Evolutionary conservation across 2,113 vertebrate genomes (phyloP).

Genomic region (Gymnorhina tibicen): DNA sequence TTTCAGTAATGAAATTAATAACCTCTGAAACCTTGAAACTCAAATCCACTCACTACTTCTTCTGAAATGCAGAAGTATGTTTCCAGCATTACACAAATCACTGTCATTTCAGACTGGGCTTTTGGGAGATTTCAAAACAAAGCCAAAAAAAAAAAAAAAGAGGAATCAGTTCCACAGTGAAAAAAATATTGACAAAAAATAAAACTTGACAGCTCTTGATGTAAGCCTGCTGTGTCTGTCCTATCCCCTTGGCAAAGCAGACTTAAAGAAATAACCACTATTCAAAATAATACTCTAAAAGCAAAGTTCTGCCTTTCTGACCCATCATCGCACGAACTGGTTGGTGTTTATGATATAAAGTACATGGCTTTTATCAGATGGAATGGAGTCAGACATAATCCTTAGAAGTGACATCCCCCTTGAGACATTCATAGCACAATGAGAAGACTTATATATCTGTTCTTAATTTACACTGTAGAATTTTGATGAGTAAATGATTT

Average conservation of each 20-base stretch:
- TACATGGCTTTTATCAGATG: not conserved
- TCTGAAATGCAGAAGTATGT: constrained; percentile 17
- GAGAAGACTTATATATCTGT: not conserved
- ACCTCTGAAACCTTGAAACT: not conserved
- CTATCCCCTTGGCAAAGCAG: not conserved
- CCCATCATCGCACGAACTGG: not conserved
- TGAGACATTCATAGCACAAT: not conserved
- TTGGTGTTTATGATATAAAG: not conserved
- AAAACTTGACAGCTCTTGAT: not conserved
- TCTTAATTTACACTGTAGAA: not conserved
- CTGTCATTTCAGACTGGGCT: not conserved
- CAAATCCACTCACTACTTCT: not conserved
- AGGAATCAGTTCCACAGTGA: not conserved
- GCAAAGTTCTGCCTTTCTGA: not conserved
- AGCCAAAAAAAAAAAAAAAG: not conserved
- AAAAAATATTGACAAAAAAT: not conserved
- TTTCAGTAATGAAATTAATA: not conserved
- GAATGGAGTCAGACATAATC: not conserved
- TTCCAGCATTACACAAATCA: constrained; percentile 6
- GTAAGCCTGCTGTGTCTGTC: not conserved
- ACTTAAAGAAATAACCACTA: not conserved
- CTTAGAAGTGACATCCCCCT: not conserved
- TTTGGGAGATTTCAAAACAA: not conserved
- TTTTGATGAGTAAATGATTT: not conserved
- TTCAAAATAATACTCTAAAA: not conserved